phyloP scores from a whole-genome alignment of 2,113 vertebrate species.

The Cryptoleucopteryx plumbea region DNA sequence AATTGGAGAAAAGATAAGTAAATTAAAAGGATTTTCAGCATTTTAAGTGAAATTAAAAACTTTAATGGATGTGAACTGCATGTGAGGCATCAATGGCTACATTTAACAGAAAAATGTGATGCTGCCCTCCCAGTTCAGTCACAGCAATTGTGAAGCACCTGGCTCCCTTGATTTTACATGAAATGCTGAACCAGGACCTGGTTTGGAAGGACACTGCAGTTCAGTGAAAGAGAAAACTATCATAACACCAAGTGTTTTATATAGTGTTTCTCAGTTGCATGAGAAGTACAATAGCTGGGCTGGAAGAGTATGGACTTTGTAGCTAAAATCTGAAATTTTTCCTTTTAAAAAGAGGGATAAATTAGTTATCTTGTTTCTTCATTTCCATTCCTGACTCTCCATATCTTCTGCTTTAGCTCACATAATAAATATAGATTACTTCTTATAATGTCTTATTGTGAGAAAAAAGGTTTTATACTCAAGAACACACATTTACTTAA shows the following conservation, averaged over 20 bases:
- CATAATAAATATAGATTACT: background rate
- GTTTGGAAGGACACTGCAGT: background rate
- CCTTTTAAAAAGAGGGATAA: background rate
- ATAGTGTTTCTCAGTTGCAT: background rate
- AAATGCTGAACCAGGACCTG: background rate
- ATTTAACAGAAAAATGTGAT: background rate
- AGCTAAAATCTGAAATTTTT: background rate
- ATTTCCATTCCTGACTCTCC: background rate
- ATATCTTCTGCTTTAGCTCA: background rate
- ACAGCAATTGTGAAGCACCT: background rate
- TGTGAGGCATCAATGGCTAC: background rate
- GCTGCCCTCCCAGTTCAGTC: background rate
- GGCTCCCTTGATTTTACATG: background rate
- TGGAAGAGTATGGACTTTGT: background rate
- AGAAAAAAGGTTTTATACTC: background rate
- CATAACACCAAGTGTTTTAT: background rate
- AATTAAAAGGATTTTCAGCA: background rate
- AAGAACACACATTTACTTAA: background rate
- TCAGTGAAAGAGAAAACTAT: background rate
- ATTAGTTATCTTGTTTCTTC: background rate
- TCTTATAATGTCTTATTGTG: background rate
- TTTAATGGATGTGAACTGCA: background rate
- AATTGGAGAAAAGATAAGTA: background rate
- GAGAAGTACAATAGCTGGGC: background rate
- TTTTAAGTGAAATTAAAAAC: background rate